Evolutionary conservation across 2,888 invertebrate genomes (phyloP).

Genomic region (Tetragonula carbonaria): DNA sequence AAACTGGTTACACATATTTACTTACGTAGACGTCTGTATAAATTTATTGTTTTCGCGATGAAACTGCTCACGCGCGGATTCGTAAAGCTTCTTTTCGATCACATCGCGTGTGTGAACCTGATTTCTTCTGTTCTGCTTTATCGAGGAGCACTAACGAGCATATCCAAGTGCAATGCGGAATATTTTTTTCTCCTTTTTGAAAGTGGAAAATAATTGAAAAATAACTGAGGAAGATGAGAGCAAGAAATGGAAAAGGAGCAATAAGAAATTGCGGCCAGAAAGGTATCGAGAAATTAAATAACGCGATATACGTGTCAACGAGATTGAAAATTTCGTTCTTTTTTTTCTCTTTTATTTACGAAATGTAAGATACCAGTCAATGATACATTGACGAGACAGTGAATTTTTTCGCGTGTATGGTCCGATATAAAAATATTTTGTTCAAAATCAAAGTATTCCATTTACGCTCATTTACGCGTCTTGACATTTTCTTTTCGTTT

Average conservation of each 20-base stretch:
- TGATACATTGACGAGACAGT: not conserved
- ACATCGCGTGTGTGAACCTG: too few species aligned
- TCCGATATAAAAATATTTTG: not conserved
- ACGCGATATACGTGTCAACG: not conserved
- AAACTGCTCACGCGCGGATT: not conserved
- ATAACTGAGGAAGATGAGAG: not conserved
- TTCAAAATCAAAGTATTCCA: not conserved
- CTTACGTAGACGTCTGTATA: too few species aligned
- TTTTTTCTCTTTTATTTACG: conserved; percentile 33
- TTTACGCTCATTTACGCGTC: not conserved
- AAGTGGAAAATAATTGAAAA: too few species aligned
- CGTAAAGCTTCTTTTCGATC: not conserved
- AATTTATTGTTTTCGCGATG: not conserved
- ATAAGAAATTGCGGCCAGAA: too few species aligned
- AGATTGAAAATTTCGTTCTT: not conserved
- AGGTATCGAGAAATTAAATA: not conserved
- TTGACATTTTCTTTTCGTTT: not conserved
- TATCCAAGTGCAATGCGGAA: too few species aligned
- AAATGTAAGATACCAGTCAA: conserved; percentile 13
- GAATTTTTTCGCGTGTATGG: not conserved
- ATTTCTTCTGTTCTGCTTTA: too few species aligned
- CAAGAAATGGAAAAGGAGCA: not conserved
- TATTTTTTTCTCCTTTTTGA: not conserved
- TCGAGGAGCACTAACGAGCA: not conserved
- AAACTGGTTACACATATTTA: conserved; percentile 2